Base-by-base conservation (phyloP, 2,888 invertebrate genomes). In the Cephus nigrinus region DNA sequence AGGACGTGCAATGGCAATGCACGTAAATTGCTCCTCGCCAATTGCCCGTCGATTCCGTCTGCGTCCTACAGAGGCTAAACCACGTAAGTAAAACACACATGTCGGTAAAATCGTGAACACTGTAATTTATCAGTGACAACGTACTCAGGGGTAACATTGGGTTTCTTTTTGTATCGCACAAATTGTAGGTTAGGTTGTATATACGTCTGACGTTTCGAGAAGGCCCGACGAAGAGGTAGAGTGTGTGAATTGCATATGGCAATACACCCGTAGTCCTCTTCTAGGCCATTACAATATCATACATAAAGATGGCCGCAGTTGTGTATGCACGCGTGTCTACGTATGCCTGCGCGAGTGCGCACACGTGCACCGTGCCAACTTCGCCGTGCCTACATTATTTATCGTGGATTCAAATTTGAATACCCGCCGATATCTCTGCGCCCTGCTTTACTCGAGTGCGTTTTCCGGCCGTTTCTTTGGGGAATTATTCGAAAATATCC, bases 341-440 rank as follows among this genome's bases (percentile, higher is more conserved):
- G 31, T 33, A 33, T 12, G 12, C 0, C 12, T 12, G 35, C 35
- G 12, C 35, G 35, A 3, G 35, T 35, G 12, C 35, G 35, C 12
- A 35, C 35, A 35, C 35, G 35, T 12, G 12, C 12, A 35, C 12
- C 12, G 35, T 0, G 5, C 71, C 31, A 5, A 32, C 31, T 32
- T 33, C 12, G 71, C 12, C 15, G 71, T 71, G 15, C 71, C 31
- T 71, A 33, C 71, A 71, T 71, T 71, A 71, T 71, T 71, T 71
- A 71, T 71, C 30, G 15, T 71, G 71, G 5, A 71, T 9, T 31
- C 71, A n/a, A 71, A 33, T 71, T 71, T 71, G 31, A 71, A 71
- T 71, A 71, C 31, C 2, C 23, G 55, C 55, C 23, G 55, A 55
- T 55, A 55, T 55, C 55, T 55, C 55, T 55, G 23, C 23, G 55